These are phyloP conservation scores for Ruditapes philippinarum DNA, from an alignment of 1,140 invertebrate species.

Conservation along the genomic window DNA sequence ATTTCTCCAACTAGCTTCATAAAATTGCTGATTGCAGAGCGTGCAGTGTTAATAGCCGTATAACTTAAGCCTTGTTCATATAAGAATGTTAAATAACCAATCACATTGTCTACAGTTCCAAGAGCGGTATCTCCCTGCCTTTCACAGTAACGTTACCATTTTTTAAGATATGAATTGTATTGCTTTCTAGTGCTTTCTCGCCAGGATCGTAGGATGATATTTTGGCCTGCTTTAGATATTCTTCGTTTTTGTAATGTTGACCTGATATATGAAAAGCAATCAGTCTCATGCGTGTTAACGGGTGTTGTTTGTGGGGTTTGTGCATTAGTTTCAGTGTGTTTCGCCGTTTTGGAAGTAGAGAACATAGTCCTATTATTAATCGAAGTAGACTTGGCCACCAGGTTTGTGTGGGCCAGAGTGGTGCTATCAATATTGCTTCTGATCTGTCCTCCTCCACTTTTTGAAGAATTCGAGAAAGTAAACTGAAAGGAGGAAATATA, in stretches of 20 bases:
- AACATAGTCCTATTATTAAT: neutral
- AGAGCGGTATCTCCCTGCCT: neutral
- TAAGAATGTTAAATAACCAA: constrained; percentile 1
- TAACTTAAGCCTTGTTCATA: constrained; percentile 13
- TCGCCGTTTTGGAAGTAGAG: neutral
- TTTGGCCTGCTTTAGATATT: neutral
- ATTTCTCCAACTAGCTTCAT: neutral
- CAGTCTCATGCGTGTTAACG: neutral
- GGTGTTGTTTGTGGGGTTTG: constrained; percentile 26
- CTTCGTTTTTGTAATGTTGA: neutral
- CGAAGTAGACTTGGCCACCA: constrained; percentile 25
- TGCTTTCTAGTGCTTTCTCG: constrained; percentile 25
- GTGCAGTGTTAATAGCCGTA: neutral
- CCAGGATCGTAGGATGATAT: constrained; percentile 12
- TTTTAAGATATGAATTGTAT: constrained; percentile 35
- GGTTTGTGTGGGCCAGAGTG: constrained; percentile 58
- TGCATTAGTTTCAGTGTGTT: neutral
- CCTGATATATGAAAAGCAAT: neutral
- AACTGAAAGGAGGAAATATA: constrained; percentile 64
- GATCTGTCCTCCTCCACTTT: constrained; percentile 45
- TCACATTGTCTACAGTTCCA: neutral
- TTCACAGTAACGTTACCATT: constrained; percentile 22
- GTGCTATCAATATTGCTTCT: constrained; percentile 41
- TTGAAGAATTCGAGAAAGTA: constrained; percentile 16
- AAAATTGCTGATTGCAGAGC: neutral